Evolutionary conservation across 2,797 vertebrate genomes (phyloP), one percentile per base, ranked within the genome.

Genomic region (Bovichtus variegatus): DNA sequence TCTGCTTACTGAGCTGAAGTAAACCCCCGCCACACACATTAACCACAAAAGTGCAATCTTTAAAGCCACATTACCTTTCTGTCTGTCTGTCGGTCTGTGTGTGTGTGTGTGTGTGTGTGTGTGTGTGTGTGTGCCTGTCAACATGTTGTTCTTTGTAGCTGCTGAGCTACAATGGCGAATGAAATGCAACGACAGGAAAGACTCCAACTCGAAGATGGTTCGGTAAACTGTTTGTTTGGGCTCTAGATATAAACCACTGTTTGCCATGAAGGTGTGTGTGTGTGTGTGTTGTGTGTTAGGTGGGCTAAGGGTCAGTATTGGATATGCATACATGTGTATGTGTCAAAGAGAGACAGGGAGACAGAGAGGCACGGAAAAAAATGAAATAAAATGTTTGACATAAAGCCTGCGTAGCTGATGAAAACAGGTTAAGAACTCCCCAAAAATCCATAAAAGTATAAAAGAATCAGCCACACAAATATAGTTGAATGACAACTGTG

Each of bases 81-180:
- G 71, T 74, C 71, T 63, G 64, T 74, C 74, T 71, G 67, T 69
- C 38, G 43, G 61, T 57, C 74, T 76, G 74, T 70, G n/a, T n/a
- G n/a, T n/a, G n/a, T n/a, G n/a, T n/a, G n/a, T n/a, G n/a, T n/a
- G 57, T 60, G 38, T n/a, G n/a, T n/a, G n/a, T n/a, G n/a, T n/a
- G 57, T 60, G 38, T 25, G 11, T 59, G 55, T n/a, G 16, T 9
- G 64, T 38, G 68, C 21, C 50, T 59, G 51, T 27, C 25, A 27
- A 64, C 11, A 6, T 38, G 31, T n/a, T 25, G 49, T 9, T 36
- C 50, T 59, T 15, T 29, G 12, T 18, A 50, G 34, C 49, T 25
- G 51, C 53, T 21, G 18, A 54, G 25, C 43, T 29, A 23, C 6
- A 57, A 8, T 3, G 3, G 60, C 6, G 4, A 41, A 47, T 69